Evolutionary conservation across 2,888 invertebrate species (phyloP), one percentile per base, ranked within the genome.

Genomic region (Iselma pallidipennis): DNA sequence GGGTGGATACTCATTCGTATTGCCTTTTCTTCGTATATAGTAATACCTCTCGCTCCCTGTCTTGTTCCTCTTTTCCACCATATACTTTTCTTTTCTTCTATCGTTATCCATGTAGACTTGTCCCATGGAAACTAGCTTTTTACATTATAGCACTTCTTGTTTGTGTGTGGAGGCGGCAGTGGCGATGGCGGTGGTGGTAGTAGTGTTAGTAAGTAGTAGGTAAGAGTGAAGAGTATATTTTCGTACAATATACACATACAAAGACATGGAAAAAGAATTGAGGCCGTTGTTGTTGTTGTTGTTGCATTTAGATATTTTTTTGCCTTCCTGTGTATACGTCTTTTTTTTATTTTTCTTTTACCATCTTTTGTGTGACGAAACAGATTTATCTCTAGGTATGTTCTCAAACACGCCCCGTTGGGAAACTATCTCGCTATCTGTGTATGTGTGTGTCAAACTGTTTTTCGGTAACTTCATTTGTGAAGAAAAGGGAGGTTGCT

Each of bases 91-190:
- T 12, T 23, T 45, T 21, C 45, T 23, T 62, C 66, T 57, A 53
- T 54, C 66, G 62, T 66, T 63, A 59, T 61, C 58, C 62, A 59
- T 62, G 61, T 58, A 56, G 59, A 53, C 62, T 60, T 65, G 63
- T 66, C 62, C 59, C 63, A 63, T 60, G 65, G 65, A 63, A 66
- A 66, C 61, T 63, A 63, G 65, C 63, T 66, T 63, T 64, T 59
- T 59, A 63, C 62, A 66, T 66, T 66, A 66, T 57, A 57, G 52
- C 63, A 63, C 59, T 62, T 62, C 62, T 65, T 65, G 56, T 60
- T 45, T 45, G 33, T 31, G 60, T 60, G 31, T 61, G 57, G 52
- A 42, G 57, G 49, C 33, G 50, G 59, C n/a, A n/a, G n/a, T n/a
- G n/a, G n/a, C n/a, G n/a, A n/a, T n/a, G n/a, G n/a, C n/a, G n/a